Evolutionary conservation across 1,140 invertebrate species (phyloP), one percentile per base, ranked within the genome.

Genomic region (Contarinia nasturtii): DNA sequence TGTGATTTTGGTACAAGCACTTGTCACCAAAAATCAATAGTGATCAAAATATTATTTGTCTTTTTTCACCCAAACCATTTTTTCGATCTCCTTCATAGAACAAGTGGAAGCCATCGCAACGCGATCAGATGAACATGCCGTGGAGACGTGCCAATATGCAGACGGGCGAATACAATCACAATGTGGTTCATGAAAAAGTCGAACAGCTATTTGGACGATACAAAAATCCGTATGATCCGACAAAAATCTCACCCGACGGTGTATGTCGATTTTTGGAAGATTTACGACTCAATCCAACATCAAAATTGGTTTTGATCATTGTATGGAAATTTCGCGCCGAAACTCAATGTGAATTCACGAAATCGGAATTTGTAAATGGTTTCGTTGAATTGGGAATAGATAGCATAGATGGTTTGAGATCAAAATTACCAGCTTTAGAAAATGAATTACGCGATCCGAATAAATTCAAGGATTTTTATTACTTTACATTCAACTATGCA

Each of bases 401-500:
- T 69, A 83, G 79, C 60, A 74, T 94, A 67, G 89, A 96, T 49
- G 94, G 94, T 74, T 72, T 95, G 56, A 90, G 86, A 72, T 69
- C 71, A 20, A 84, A 86, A 66, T 70, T 95, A 55, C 74, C 77
- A 49, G 74, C 73, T 46, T 67, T 95, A 55, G 91, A 95, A 68
- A 72, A 71, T 62, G 90, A 95, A 71, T 74, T 96, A 49, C 79
- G 80, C 67, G 90, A 97, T 72, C 66, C 74, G 44, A 68, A 73
- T 48, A 89, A 88, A 68, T 97, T 98, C 67, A 94, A 95, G 72
- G 90, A 97, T 65, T 93, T 98, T 60, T 98, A 98, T 72, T 86
- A 95, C 50, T 98, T 97, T 65, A 95, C 94, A 41, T 98, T 98
- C 65, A 93, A 95, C 70, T 98, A 95, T 76, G 93, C 91, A 15